These are phyloP conservation scores for Drosophila neutralis DNA, from an alignment of 2,888 invertebrate species.

Conservation along the genomic window DNA sequence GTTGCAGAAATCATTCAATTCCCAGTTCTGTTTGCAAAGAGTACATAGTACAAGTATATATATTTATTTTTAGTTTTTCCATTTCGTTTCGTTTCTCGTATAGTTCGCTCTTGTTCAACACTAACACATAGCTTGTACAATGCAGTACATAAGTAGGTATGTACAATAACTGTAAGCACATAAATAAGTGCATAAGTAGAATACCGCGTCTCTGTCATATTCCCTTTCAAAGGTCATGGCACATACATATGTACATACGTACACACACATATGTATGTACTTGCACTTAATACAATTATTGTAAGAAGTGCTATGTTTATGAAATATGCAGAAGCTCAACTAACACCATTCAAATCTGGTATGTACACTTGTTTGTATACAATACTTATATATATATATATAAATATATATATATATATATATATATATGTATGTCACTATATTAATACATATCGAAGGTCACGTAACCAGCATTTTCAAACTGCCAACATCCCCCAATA, in stretches of 20 bases:
- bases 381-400: constrained; percentile 6
- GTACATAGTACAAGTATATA: neutral
- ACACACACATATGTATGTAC: constrained; percentile 22
- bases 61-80: neutral
- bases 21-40: constrained; percentile 11
- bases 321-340: constrained; percentile 17
- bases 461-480: constrained; percentile 8
- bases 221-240: constrained; percentile 27
- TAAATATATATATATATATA: neutral
- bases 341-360: constrained; percentile 12
- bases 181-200: constrained; percentile 41
- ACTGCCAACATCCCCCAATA: constrained; percentile 6
- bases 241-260: constrained; percentile 11
- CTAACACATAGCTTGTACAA: neutral
- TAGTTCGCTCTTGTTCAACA: constrained; percentile 36
- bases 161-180: constrained; percentile 30
- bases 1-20: constrained; percentile 33
- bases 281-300: constrained; percentile 50
- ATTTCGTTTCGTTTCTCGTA: constrained; percentile 7
- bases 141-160: constrained; percentile 12
- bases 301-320: constrained; percentile 6
- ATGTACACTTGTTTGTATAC: constrained; percentile 13
- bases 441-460: constrained; percentile 24
- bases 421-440: constrained; percentile 3
- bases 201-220: constrained; percentile 28